Conservation (phyloP, 2,113 vertebrate species). For the Illadopsis cleaveri region DNA sequence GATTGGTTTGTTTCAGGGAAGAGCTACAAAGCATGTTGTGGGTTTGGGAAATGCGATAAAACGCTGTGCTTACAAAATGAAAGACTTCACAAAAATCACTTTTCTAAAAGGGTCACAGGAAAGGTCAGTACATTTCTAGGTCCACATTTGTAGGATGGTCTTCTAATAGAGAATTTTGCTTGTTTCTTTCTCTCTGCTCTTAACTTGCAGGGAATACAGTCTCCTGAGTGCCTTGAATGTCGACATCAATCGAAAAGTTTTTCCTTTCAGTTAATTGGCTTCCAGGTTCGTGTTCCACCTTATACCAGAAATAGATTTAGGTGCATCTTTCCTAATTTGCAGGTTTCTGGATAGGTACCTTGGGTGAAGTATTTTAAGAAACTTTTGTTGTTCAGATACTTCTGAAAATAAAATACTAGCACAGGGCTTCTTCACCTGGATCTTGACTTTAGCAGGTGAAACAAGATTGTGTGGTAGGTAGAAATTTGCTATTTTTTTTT, state of each 20-base stretch:
- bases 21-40: neutral
- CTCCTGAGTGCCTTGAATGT: slow-evolving; percentile 36
- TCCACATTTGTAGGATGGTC: neutral
- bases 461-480: neutral
- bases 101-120: slow-evolving; percentile 28
- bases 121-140: slow-evolving; percentile 54
- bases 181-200: neutral
- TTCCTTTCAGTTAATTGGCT: slow-evolving; percentile 28
- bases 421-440: neutral
- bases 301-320: neutral
- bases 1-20: neutral
- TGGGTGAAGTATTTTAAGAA: neutral
- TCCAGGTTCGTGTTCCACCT: neutral
- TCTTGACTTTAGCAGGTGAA: neutral
- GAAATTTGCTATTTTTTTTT: neutral
- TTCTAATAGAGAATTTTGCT: neutral
- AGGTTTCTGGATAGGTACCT: neutral
- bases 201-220: neutral
- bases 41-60: neutral
- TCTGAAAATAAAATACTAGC: neutral
- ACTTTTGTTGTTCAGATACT: neutral
- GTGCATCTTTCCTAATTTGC: neutral
- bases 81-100: neutral
- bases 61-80: neutral
- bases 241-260: neutral